Evolutionary conservation across 2,797 vertebrate species (phyloP), one percentile per base, ranked within the genome.

Genomic region (Urophycis tenuis): DNA sequence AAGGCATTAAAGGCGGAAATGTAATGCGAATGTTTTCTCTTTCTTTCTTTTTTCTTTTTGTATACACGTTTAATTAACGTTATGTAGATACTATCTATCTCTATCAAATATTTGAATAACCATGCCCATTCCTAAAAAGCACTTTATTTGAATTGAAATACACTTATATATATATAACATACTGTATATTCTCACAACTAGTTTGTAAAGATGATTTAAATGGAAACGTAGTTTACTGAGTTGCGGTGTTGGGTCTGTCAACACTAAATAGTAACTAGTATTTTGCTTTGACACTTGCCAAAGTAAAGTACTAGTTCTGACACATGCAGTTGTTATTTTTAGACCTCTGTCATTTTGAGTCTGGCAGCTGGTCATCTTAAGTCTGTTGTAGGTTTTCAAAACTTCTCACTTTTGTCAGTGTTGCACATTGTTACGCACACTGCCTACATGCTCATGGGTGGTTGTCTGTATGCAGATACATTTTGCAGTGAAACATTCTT

Each of bases 321-420:
- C 45, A 71, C 67, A 74, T 74, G 64, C 69, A 73, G 32, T 25
- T 72, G 73, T 64, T 84, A 85, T 60, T 84, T 78, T 78, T 76
- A 81, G 83, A 71, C 75, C 74, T 25, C 41, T 64, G 76, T 76
- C 74, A 53, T 25, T 60, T 67, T 77, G 78, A 70, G 25, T 31
- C 73, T 78, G 78, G 78, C 82, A 87, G 83, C 83, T 83, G 81
- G 80, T 78, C 74, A 45, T 81, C 81, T 84, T 84, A 85, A 87
- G 84, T 86, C 81, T 64, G 22, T 1, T 53, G 22, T 64, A 29
- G 1, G n/a, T 29, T 60, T 60, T 60, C 60, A 64, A 25, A 64
- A 29, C 60, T 29, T 25, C 12, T 12, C 41, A 49, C 15, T 9
- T 29, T 64, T 29, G 60, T 64, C 53, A 25, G 11, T 25, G 7